phyloP scores from a whole-genome alignment of 2,113 vertebrate species.

The Mus musculus region GRCm39 chr1:158676501-158677000 shows the following conservation, averaged over 20 bases:
- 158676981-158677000: neutral
- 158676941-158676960: too few species aligned
- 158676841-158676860: too few species aligned
- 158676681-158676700: neutral
- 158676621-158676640: neutral
- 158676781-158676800: neutral
- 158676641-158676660: neutral
- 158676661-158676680: neutral
- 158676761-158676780: neutral
- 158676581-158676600: neutral
- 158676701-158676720: neutral
- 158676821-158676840: too few species aligned
- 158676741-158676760: fast-evolving
- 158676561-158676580: neutral
- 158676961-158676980: too few species aligned
- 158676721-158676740: neutral
- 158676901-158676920: too few species aligned
- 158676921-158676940: too few species aligned
- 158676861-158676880: too few species aligned
- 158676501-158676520: neutral
- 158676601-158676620: neutral
- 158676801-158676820: too few species aligned
- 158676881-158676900: too few species aligned
- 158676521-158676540: neutral
- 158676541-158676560: neutral